A percentile compares a stretch with the other conserved stretches of the same genome.
Conservation (phyloP, 2,888 invertebrate species). For the Drosophila setosimentum region DNA sequence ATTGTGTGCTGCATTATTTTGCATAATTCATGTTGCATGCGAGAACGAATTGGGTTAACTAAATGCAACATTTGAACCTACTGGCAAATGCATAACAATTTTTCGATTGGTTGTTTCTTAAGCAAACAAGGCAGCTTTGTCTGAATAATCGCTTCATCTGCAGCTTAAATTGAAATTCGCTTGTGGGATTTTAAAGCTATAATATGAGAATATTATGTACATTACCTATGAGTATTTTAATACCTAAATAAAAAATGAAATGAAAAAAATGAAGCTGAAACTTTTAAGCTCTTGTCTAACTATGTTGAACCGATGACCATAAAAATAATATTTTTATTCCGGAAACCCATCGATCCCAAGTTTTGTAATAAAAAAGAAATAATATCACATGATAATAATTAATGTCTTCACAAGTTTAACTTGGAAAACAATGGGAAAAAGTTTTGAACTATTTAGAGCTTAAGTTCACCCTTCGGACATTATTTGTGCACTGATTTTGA, state of each 20-base stretch:
- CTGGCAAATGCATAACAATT: conserved; percentile 40
- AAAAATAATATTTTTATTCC: neutral
- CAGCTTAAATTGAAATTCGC: conserved; percentile 1
- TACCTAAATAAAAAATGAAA: neutral
- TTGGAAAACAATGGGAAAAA: neutral
- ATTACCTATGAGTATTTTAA: neutral
- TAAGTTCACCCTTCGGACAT: neutral
- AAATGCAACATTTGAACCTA: conserved; percentile 55
- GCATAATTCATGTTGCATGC: conserved; percentile 68
- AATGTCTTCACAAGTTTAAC: too few relatives aligned
- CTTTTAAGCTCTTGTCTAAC: neutral
- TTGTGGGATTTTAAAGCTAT: neutral
- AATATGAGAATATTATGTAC: neutral
- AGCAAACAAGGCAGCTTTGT: neutral
- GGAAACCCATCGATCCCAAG: neutral
- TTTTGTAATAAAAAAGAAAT: neutral
- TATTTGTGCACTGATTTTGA: too few relatives aligned
- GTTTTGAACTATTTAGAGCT: neutral
- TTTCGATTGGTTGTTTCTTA: conserved; percentile 36
- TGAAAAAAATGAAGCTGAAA: neutral
- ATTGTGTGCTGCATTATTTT: conserved; percentile 53
- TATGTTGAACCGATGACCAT: neutral
- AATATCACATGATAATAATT: neutral
- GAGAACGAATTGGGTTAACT: conserved; percentile 57
- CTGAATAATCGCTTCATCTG: conserved; percentile 2